A percentile compares a stretch with the other conserved stretches of the same genome.
Evolutionary conservation across 2,113 vertebrate genomes (phyloP).

Genomic region (Fregata magnificens): DNA sequence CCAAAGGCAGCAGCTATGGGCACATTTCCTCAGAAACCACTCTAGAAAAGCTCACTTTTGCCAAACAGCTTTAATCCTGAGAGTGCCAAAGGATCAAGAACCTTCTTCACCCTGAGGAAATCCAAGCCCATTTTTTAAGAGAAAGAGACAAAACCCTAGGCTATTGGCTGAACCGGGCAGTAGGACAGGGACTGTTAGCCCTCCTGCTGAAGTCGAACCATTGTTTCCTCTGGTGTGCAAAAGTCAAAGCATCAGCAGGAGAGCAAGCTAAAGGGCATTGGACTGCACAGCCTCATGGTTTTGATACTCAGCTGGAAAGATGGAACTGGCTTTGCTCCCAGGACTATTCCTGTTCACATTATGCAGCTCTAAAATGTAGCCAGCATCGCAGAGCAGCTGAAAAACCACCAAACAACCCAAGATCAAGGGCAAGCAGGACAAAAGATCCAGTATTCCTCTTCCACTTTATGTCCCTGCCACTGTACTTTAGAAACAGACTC

Average conservation of each 20-base stretch:
- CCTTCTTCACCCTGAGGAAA: background rate
- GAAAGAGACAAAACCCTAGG: background rate
- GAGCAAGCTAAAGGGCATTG: background rate
- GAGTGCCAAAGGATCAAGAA: background rate
- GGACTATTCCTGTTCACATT: background rate
- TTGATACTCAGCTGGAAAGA: background rate
- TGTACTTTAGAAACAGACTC: background rate
- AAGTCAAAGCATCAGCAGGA: constrained; percentile 16
- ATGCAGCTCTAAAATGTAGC: background rate
- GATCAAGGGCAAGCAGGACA: background rate
- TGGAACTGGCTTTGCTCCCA: background rate
- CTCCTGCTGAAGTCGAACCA: background rate
- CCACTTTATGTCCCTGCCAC: background rate
- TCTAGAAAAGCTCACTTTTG: background rate
- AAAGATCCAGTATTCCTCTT: rapidly evolving
- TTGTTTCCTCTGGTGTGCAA: background rate
- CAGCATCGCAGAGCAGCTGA: background rate
- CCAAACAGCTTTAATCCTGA: background rate
- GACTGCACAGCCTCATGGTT: background rate
- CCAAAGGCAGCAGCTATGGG: background rate
- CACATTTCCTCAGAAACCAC: background rate
- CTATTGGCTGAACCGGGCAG: background rate
- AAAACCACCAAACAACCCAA: background rate
- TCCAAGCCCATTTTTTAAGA: background rate
- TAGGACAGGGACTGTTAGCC: background rate